Conservation (phyloP, 1,140 invertebrate species). For the Sesamia nonagrioides region DNA sequence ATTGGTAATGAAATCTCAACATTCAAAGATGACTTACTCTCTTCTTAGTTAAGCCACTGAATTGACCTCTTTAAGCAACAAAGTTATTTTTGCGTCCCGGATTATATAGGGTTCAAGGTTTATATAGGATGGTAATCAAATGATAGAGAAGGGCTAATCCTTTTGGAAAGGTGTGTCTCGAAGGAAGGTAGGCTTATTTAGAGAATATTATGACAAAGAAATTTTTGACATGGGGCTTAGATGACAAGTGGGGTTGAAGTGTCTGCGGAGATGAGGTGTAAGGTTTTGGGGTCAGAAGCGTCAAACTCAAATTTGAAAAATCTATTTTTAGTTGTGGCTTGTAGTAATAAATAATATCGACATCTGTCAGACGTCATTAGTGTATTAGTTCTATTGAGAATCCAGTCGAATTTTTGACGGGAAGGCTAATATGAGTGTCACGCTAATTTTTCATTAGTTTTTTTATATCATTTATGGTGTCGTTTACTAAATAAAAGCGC, state of each 20-base stretch:
- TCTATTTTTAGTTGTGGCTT: not conserved
- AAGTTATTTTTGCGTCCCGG: not conserved
- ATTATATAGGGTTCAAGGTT: not conserved
- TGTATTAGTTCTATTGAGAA: no score
- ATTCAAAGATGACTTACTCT: not conserved
- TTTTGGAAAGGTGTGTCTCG: slow-evolving; percentile 24
- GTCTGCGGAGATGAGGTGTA: not conserved
- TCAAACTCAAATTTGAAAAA: not conserved
- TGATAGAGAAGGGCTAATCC: slow-evolving; percentile 27
- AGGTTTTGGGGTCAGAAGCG: not conserved
- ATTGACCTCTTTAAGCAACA: not conserved
- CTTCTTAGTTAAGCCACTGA: not conserved
- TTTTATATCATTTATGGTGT: no score
- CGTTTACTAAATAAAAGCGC: no score
- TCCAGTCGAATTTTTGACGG: no score
- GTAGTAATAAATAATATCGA: no score
- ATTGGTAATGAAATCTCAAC: not conserved
- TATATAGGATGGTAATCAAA: slow-evolving; percentile 30
- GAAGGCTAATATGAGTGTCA: no score
- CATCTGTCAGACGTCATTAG: no score
- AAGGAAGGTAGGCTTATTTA: not conserved
- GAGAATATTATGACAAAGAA: slow-evolving; percentile 26
- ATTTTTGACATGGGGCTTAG: slow-evolving; percentile 26
- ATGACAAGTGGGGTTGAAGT: not conserved
- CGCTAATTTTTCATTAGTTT: no score